Conservation (phyloP, 2,113 vertebrate species). For the Platanista minor region DNA sequence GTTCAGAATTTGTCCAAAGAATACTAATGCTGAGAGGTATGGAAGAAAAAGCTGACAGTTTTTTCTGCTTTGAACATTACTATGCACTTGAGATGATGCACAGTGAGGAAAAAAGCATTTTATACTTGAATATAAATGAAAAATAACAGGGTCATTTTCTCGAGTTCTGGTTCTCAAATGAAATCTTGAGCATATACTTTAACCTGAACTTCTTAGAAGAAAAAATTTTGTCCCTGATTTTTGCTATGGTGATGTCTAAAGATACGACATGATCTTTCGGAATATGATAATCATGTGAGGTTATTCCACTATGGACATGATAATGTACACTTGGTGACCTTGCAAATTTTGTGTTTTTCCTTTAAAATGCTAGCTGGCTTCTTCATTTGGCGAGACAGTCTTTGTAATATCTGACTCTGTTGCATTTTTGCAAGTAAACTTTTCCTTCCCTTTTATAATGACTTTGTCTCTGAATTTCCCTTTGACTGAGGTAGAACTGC, state of each 20-base stretch:
- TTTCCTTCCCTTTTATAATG: not conserved
- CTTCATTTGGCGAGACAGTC: not conserved
- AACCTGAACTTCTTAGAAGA: not conserved
- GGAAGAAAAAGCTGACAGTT: not conserved
- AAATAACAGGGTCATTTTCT: not conserved
- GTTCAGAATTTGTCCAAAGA: not conserved
- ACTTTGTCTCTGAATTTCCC: not conserved
- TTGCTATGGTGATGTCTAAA: not conserved
- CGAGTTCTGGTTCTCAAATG: not conserved
- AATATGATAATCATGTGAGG: not conserved
- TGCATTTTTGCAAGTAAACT: not conserved
- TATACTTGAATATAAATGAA: not conserved
- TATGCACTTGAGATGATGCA: not conserved
- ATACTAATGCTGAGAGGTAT: not conserved
- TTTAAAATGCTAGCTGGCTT: not conserved
- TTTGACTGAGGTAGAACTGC: not conserved
- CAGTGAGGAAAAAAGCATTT: not conserved
- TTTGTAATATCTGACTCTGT: not conserved
- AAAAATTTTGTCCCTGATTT: not conserved
- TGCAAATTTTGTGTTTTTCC: not conserved
- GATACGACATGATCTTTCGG: not conserved
- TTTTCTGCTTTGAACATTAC: not conserved
- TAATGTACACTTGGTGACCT: not conserved
- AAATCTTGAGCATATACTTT: not conserved
- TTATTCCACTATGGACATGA: not conserved